Evolutionary conservation across 2,113 vertebrate genomes (phyloP), one percentile per base, ranked within the genome.

Genomic region (Origma solitaria): DNA sequence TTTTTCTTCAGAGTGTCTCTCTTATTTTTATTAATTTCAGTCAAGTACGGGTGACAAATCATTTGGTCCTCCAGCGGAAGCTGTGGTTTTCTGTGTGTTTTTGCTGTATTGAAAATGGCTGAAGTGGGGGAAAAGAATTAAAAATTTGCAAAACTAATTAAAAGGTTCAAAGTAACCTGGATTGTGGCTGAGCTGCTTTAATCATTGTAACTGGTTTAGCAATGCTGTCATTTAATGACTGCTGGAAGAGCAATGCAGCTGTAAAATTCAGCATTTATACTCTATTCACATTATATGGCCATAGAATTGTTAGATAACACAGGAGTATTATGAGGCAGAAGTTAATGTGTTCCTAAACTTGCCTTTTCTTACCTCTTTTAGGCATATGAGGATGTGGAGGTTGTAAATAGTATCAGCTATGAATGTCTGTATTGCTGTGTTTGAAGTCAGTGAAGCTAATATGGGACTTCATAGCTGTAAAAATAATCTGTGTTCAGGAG

Each of bases 251-350:
- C 77, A 80, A 71, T 8, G 20, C 22, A 22, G 11, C 68, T 73
- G 22, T 45, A 65, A 73, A 81, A 58, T 66, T 86, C 31, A 20
- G 19, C 3, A 7, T 82, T 85, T 79, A 13, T 64, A 15, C 3
- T 33, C 6, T 13, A 3, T 58, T 86, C 1, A 0, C 3, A 6
- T 64, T 11, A 6, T 65, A 14, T 28, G 37, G 35, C 35, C 64
- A 3, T 28, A 22, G 71, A 92, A 31, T 49, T 80, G 21, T 70
- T 86, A 60, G 22, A 15, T 65, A 92, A 20, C 24, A 11, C 35
- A 53, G 42, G 37, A 38, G 3, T n/a, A 23, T 24, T 25, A 3
- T 6, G 37, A 62, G 49, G 28, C 17, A 68, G 80, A 66, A 86
- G 54, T 50, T 15, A 57, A 53, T 5, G 4, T 58, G 9, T 82